Evolutionary conservation across 1,140 invertebrate species (phyloP).

Genomic region (Muscidifurax raptorellus): DNA sequence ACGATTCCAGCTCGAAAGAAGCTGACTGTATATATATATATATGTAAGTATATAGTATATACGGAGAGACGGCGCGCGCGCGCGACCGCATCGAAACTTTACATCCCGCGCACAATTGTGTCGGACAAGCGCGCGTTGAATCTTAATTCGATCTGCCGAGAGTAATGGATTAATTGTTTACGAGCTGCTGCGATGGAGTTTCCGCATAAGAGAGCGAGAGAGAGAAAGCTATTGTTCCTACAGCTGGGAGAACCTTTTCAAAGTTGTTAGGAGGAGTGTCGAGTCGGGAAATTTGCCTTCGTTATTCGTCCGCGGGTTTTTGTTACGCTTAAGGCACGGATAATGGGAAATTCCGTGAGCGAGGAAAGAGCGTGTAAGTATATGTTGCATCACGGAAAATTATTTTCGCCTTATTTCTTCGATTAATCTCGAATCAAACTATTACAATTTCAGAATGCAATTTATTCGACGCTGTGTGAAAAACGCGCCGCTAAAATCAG

Average conservation of each 20-base stretch:
- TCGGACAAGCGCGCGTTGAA: neutral
- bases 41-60: neutral
- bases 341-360: too few relatives aligned
- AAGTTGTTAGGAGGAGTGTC: neutral
- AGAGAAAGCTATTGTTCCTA: neutral
- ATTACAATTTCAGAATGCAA: too few relatives aligned
- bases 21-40: too few relatives aligned
- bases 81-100: neutral
- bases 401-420: too few relatives aligned
- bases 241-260: neutral
- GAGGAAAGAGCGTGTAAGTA: too few relatives aligned
- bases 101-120: neutral
- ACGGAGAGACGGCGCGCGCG: too few relatives aligned
- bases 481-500: too few relatives aligned
- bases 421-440: too few relatives aligned
- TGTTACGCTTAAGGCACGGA: neutral
- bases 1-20: neutral
- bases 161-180: slow-evolving; percentile 14
- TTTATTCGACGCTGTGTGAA: too few relatives aligned
- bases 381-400: too few relatives aligned
- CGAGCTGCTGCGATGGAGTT: neutral
- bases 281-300: slow-evolving; percentile 8
- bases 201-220: neutral
- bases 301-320: neutral
- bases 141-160: neutral